Evolutionary conservation across 1,140 invertebrate genomes (phyloP).

Genomic region (Caenorhabditis inopinata): DNA sequence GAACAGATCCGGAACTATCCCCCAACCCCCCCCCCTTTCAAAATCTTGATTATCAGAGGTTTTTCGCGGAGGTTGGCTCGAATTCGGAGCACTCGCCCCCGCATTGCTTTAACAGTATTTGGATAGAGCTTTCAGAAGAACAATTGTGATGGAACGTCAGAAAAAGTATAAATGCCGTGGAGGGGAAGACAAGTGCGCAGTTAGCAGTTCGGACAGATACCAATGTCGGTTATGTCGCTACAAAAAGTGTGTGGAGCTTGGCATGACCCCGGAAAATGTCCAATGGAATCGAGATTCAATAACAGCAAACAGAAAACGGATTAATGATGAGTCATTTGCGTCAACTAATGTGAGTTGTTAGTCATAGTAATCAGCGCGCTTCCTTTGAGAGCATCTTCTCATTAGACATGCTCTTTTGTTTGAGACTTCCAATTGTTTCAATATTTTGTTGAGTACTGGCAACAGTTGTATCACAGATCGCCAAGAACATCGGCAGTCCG

Average conservation of each 20-base stretch:
- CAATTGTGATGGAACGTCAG: background rate
- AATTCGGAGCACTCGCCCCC: too few relatives aligned
- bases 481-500: background rate
- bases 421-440: too few relatives aligned
- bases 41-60: too few relatives aligned
- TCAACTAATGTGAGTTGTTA: background rate
- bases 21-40: too few relatives aligned
- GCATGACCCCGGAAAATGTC: slow-evolving; percentile 23
- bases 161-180: slow-evolving; percentile 5
- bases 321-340: background rate
- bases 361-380: too few relatives aligned
- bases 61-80: too few relatives aligned
- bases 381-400: too few relatives aligned
- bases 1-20: too few relatives aligned
- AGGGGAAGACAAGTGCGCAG: slow-evolving; percentile 26
- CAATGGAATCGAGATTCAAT: background rate
- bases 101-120: too few relatives aligned
- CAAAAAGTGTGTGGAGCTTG: slow-evolving; percentile 32
- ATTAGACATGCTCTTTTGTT: too few relatives aligned
- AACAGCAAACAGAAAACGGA: background rate
- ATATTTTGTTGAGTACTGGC: too few relatives aligned
- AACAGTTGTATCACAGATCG: too few relatives aligned
- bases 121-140: background rate
- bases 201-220: slow-evolving; percentile 12
- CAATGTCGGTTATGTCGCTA: slow-evolving; percentile 33